phyloP scores from a whole-genome alignment of 2,888 invertebrate genomes.

The Himalopsyche tibetana region DNA sequence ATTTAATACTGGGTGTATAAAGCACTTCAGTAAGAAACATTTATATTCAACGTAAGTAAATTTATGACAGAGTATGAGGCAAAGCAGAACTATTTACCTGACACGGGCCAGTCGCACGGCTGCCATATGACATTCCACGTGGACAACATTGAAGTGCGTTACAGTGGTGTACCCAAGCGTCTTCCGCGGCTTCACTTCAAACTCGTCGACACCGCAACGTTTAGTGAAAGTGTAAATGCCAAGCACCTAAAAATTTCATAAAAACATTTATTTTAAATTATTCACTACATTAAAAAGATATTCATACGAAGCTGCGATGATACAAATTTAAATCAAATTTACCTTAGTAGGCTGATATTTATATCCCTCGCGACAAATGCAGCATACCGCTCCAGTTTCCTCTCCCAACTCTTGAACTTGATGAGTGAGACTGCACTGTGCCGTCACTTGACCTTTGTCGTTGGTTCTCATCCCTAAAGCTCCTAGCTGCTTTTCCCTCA shows the following conservation, averaged over 20 bases:
- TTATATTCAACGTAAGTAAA: too few relatives aligned
- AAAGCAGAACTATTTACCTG: slow-evolving; percentile 70
- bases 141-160: slow-evolving; percentile 98
- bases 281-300: too few relatives aligned
- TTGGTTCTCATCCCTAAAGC: slow-evolving; percentile 97
- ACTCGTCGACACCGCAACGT: slow-evolving; percentile 94
- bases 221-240: slow-evolving; percentile 98
- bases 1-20: too few relatives aligned
- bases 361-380: slow-evolving; percentile 98
- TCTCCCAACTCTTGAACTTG: slow-evolving; percentile 97
- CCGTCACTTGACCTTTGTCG: slow-evolving; percentile 97
- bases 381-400: slow-evolving; percentile 96
- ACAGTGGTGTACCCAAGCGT: slow-evolving; percentile 95
- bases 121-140: slow-evolving; percentile 98
- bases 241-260: slow-evolving; percentile 79
- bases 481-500: slow-evolving; percentile 95
- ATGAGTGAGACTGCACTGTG: slow-evolving; percentile 91
- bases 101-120: slow-evolving; percentile 87
- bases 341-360: slow-evolving; percentile 94
- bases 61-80: background rate
- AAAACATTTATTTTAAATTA: background rate
- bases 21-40: too few relatives aligned
- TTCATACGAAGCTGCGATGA: too few relatives aligned
- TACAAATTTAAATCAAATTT: background rate
- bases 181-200: slow-evolving; percentile 91